phyloP scores from a whole-genome alignment of 1,140 invertebrate genomes.

The Sarcophaga peregrina region DNA sequence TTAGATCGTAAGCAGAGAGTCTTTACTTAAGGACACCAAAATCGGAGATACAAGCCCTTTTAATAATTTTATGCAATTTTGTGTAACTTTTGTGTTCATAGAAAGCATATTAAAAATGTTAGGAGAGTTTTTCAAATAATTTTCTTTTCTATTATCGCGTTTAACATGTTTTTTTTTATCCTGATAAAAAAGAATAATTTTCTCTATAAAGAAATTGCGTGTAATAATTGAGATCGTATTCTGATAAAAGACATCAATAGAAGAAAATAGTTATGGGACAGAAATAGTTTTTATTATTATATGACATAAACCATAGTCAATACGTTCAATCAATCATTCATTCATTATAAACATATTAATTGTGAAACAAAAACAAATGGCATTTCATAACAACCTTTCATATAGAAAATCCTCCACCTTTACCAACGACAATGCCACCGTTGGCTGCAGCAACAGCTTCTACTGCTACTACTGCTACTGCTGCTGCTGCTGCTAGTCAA shows the following conservation, averaged over 20 bases:
- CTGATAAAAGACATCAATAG: no score
- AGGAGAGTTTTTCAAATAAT: no score
- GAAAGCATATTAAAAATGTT: no score
- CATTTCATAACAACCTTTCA: conserved; percentile 34
- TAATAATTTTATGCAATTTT: no score
- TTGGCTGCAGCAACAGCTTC: conserved; percentile 46
- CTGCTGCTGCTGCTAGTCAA: conserved; percentile 48
- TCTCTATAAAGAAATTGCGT: no score
- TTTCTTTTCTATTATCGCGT: no score
- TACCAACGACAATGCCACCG: conserved; percentile 65
- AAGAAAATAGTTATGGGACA: no score
- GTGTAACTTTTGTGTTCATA: no score
- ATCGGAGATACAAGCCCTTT: conserved; percentile 73
- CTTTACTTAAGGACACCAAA: conserved; percentile 81
- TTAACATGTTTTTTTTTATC: no score
- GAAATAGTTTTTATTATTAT: no score
- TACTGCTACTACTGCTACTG: not conserved
- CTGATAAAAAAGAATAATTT: no score
- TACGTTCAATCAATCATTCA: conserved; percentile 32
- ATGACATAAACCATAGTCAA: not conserved
- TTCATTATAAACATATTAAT: conserved; percentile 35
- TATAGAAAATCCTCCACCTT: conserved; percentile 65
- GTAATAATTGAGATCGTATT: no score
- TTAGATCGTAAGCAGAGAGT: conserved; percentile 80
- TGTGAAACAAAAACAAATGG: conserved; percentile 29